phyloP scores from a whole-genome alignment of 1,140 invertebrate genomes.

The Chironomus striatipennis region DNA sequence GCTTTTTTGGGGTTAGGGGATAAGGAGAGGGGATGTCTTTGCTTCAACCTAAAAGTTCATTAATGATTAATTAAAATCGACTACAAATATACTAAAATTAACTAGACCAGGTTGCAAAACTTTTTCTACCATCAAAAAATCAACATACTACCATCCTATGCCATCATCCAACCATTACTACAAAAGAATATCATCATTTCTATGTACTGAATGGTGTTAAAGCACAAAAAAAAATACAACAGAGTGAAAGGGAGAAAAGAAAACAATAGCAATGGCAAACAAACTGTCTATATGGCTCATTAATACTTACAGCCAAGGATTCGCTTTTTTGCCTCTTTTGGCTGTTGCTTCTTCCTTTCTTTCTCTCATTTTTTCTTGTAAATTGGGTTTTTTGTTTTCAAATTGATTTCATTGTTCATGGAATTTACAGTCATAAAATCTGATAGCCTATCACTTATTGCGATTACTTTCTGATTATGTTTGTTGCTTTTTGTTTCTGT shows the following conservation, averaged over 20 bases:
- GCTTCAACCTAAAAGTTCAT: too few species aligned
- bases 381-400: not conserved
- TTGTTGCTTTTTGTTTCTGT: not conserved
- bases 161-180: too few species aligned
- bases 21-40: too few species aligned
- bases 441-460: not conserved
- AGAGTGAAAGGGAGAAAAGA: not conserved
- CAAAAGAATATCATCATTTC: not conserved
- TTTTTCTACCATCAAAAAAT: too few species aligned
- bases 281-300: not conserved
- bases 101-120: too few species aligned
- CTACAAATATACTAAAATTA: too few species aligned
- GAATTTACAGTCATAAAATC: not conserved
- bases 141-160: too few species aligned
- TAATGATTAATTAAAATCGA: too few species aligned
- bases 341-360: too few species aligned
- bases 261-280: conserved; percentile 10
- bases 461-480: too few species aligned
- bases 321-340: not conserved
- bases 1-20: too few species aligned
- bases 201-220: not conserved
- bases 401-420: not conserved
- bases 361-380: too few species aligned
- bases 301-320: not conserved
- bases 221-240: not conserved